Evolutionary conservation across 2,888 invertebrate species (phyloP).

Genomic region (Sesia bembeciformis): DNA sequence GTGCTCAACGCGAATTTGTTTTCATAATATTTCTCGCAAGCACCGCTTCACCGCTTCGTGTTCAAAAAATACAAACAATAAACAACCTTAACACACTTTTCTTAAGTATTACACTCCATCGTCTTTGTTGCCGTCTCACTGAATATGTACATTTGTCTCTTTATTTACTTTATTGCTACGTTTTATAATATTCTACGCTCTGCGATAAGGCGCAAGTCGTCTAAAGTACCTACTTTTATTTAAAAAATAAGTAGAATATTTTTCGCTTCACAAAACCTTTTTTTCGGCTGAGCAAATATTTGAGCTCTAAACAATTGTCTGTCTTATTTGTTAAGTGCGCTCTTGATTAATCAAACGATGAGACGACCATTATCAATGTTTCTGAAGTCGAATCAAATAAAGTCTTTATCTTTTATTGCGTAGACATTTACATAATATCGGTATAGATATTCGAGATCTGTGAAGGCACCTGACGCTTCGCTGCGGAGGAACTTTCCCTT

Average conservation of each 20-base stretch:
- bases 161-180: constrained; percentile 69
- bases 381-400: background rate
- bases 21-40: constrained; percentile 68
- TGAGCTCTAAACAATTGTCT: too few relatives aligned
- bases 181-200: constrained; percentile 69
- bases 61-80: constrained; percentile 18
- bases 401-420: background rate
- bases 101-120: constrained; percentile 26
- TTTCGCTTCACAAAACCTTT: background rate
- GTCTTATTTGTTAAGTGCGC: too few relatives aligned
- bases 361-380: background rate
- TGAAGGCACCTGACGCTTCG: constrained; percentile 41
- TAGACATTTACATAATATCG: constrained; percentile 8
- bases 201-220: constrained; percentile 55
- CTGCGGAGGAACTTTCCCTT: constrained; percentile 51
- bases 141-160: constrained; percentile 56
- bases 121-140: constrained; percentile 3
- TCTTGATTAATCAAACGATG: background rate
- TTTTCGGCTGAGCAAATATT: too few relatives aligned
- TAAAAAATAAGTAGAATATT: background rate
- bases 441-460: constrained; percentile 15
- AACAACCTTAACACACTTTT: constrained; percentile 19
- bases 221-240: constrained; percentile 17
- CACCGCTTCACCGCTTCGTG: constrained; percentile 43
- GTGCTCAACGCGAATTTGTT: constrained; percentile 72